These are phyloP conservation scores for Zeuzera pyrina DNA, from an alignment of 2,888 invertebrate genomes.

Conservation along the genomic window DNA sequence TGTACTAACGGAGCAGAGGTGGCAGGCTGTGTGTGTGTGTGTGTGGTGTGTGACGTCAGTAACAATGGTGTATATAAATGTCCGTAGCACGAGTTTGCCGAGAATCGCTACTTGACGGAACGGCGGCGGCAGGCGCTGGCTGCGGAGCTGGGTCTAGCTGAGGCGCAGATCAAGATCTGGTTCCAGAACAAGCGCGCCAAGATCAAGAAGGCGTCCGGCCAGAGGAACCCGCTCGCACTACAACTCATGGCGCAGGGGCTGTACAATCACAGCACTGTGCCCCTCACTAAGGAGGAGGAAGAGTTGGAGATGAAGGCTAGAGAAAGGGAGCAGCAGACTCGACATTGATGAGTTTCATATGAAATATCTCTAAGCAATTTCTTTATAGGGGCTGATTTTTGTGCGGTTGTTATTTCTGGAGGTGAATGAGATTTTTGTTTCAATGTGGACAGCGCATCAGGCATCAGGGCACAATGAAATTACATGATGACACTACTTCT, in stretches of 20 bases:
- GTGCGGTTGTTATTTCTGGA: too few relatives aligned
- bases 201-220: slow-evolving; percentile 92
- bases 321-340: slow-evolving; percentile 48
- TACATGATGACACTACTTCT: too few relatives aligned
- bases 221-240: slow-evolving; percentile 87
- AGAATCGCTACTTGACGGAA: slow-evolving; percentile 95
- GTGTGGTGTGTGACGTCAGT: too few relatives aligned
- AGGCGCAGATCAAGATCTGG: slow-evolving; percentile 98
- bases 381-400: slow-evolving; percentile 7
- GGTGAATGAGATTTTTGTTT: too few relatives aligned
- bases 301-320: slow-evolving; percentile 74
- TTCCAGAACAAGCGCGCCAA: slow-evolving; percentile 98
- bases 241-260: slow-evolving; percentile 96
- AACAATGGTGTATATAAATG: too few relatives aligned
- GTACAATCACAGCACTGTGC: slow-evolving; percentile 90
- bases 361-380: slow-evolving; percentile 17
- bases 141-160: slow-evolving; percentile 92
- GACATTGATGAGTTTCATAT: slow-evolving; percentile 39
- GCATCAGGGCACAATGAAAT: too few relatives aligned
- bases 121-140: slow-evolving; percentile 91
- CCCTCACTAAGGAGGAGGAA: slow-evolving; percentile 81
- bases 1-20: too few relatives aligned
- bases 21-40: too few relatives aligned
- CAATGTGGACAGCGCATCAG: too few relatives aligned
- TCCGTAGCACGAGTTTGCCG: slow-evolving; percentile 88